Evolutionary conservation across 2,888 invertebrate species (phyloP).

Genomic region (Craniophora ligustri): DNA sequence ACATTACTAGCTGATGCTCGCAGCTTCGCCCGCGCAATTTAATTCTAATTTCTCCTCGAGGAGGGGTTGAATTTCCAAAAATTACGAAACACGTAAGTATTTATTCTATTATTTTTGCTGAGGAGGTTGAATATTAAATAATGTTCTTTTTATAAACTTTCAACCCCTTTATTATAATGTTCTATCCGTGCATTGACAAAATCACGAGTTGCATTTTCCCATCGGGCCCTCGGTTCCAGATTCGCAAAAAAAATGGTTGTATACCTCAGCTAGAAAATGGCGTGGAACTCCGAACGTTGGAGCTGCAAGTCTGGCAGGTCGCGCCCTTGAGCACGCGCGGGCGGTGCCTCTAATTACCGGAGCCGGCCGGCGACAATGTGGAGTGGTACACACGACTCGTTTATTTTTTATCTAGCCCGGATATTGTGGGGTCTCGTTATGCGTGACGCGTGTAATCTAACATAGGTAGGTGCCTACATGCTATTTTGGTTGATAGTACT

Average conservation of each 20-base stretch:
- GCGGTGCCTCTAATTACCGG: slow-evolving; percentile 69
- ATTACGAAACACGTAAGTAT: too few relatives aligned
- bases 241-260: background rate
- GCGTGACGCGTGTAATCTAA: slow-evolving; percentile 45
- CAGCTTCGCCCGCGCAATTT: too few relatives aligned
- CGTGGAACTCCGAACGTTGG: slow-evolving; percentile 35
- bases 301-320: slow-evolving; percentile 35
- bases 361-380: slow-evolving; percentile 56
- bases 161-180: too few relatives aligned
- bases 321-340: slow-evolving; percentile 56
- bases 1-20: too few relatives aligned
- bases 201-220: background rate
- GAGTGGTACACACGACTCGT: slow-evolving; percentile 48
- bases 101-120: too few relatives aligned
- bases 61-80: too few relatives aligned
- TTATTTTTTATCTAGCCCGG: slow-evolving; percentile 49
- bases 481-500: background rate
- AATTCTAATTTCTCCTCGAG: too few relatives aligned
- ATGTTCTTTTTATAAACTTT: too few relatives aligned
- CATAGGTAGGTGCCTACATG: slow-evolving; percentile 1
- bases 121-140: too few relatives aligned
- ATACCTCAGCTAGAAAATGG: background rate
- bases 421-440: slow-evolving; percentile 51
- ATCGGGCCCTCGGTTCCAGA: background rate
- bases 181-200: background rate